Evolutionary conservation across 2,797 vertebrate genomes (phyloP), one percentile per base, ranked within the genome.

Genomic region (Jordanella pulchra): DNA sequence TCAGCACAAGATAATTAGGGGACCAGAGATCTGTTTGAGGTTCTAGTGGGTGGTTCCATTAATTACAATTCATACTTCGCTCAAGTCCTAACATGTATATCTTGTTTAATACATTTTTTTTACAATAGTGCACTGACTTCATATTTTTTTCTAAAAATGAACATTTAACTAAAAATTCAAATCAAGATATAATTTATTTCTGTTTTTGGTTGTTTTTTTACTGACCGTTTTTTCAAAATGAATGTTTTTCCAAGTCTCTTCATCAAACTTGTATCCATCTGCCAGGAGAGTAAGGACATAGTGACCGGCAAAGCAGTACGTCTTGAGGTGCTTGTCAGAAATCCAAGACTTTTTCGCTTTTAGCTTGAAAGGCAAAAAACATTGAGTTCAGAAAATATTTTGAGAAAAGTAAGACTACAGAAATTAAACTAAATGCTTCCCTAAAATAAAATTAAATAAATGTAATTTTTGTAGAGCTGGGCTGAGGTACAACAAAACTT

Each of bases 241-340:
- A 67, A 99, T 96, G 51, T 91, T 92, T 76, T 93, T 90, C 97
- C 97, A 99, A 51, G 93, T 96, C 30, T 93, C 88, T 3, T 78
- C 61, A 25, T 95, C 93, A 81, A 99, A 99, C 84, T 95, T 96
- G 92, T 98, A 99, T 32, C 96, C 97, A 0, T 93, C 90, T 21
- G 93, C 80, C 18, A 99, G 94, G 81, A 99, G 70, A 60, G 93
- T 93, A 85, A 95, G 94, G 81, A 97, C 88, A 32, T 97, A 99
- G 86, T 96, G 95, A 73, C 95, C 94, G 2, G 95, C 94, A 76
- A 93, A 97, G 86, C 98, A 99, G 76, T 96, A 96, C 11, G 95
- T 95, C 86, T 89, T 94, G 13, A 97, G 93, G 50, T 93, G 94
- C 21, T 1, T 86, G 4, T 94, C 93, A 1, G 76, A 72, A 72